Conservation (phyloP, 2,888 invertebrate species). For the Agrotis ipsilon region DNA sequence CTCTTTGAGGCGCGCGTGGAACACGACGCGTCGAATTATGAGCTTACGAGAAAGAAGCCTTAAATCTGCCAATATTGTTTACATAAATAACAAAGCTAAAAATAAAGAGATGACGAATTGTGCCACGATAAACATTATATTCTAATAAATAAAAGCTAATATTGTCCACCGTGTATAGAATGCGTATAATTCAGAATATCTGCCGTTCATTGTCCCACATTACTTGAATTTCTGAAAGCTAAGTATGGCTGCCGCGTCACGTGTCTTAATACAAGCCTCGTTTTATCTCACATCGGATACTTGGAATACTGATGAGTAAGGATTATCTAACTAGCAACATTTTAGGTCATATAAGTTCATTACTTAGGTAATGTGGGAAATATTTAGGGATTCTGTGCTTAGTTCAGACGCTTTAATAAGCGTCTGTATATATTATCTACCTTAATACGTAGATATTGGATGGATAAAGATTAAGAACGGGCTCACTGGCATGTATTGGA, state of each 20-base stretch:
- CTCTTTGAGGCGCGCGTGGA: no score
- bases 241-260: conserved; percentile 2
- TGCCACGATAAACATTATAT: background rate
- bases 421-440: no score
- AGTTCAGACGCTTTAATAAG: no score
- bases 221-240: conserved; percentile 47
- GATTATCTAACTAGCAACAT: conserved; percentile 11
- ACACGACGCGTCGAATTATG: no score
- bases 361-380: background rate
- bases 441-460: no score
- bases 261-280: conserved; percentile 19
- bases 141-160: conserved; percentile 16
- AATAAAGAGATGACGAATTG: background rate
- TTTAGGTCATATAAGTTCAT: conserved; percentile 1
- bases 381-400: conserved; percentile 10
- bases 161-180: conserved; percentile 5
- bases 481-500: no score
- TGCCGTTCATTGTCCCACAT: conserved; percentile 52
- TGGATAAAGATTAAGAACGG: no score
- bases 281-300: conserved; percentile 41
- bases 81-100: background rate
- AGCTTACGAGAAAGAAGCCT: background rate
- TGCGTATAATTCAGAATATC: conserved; percentile 46
- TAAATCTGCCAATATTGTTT: background rate
- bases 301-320: conserved; percentile 20